Percentiles rank a stretch among this genome's conserved stretches.
Evolutionary conservation across 2,797 vertebrate genomes (phyloP).

Genomic region (Megalops cyprinoides): DNA sequence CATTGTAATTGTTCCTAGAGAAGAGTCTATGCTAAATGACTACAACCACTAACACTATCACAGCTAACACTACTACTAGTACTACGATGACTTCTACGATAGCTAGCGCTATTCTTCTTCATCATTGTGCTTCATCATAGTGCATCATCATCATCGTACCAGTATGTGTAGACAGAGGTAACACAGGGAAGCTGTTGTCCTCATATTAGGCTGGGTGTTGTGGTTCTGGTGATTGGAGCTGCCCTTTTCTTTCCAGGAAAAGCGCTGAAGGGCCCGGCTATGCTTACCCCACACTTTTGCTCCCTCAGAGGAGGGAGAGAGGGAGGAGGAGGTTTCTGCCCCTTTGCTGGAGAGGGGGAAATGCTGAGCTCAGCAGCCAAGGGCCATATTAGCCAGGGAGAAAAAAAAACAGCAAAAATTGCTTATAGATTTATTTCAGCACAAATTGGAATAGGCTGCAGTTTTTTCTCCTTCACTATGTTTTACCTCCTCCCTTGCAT

Average conservation of each 20-base stretch:
- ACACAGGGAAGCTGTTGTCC: neutral
- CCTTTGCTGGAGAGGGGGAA: constrained; percentile 44
- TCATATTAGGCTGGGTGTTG: neutral
- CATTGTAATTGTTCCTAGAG: neutral
- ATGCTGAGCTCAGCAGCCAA: constrained; percentile 70
- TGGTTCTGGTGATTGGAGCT: constrained; percentile 40
- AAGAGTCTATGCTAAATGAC: too few relatives aligned
- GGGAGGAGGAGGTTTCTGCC: constrained; percentile 36
- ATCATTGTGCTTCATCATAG: too few relatives aligned
- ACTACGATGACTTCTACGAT: too few relatives aligned
- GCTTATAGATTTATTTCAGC: constrained; percentile 64
- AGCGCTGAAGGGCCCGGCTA: constrained; percentile 22
- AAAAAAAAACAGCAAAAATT: constrained; percentile 54
- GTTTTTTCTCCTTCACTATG: constrained; percentile 24
- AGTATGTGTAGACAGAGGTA: neutral
- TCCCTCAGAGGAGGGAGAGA: constrained; percentile 27
- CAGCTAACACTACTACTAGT: too few relatives aligned
- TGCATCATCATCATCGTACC: too few relatives aligned
- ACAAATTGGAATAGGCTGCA: constrained; percentile 55
- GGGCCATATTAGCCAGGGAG: constrained; percentile 52
- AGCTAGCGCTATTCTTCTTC: too few relatives aligned
- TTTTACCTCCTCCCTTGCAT: constrained; percentile 18
- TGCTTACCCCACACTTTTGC: constrained; percentile 39
- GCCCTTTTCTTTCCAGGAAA: constrained; percentile 27
- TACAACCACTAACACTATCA: too few relatives aligned